Evolutionary conservation across 2,888 invertebrate genomes (phyloP), one percentile per base, ranked within the genome.

Genomic region (Meghimatium bilineatum): DNA sequence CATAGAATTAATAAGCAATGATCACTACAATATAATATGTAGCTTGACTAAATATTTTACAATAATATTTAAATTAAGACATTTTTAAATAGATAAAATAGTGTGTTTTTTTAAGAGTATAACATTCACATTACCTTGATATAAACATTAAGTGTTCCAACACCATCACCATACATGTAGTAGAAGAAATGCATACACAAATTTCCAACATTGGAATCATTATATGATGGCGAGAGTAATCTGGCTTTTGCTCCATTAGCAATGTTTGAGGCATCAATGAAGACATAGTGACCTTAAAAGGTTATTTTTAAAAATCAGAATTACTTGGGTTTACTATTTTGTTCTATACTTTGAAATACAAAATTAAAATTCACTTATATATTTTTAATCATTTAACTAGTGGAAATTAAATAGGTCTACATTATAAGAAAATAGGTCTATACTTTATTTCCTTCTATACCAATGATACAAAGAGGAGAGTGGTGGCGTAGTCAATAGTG

Each of bases 141-240:
- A 63, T 85, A 86, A 20, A 85, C 49, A 72, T 85, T 86, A 36
- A 86, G 75, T 1, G 83, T 82, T 32, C 86, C 86, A 3, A 85
- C 79, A n/a, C 84, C 83, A 26, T 36, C 23, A 6, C 86, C 86
- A 69, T 90, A 90, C 91, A 92, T 91, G 82, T 91, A 90, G 84
- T 91, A 91, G 90, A 88, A 91, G 87, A 91, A 92, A 72, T 88
- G 88, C 69, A 92, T 86, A 80, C 92, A 92, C 74, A 79, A 14
- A 44, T n/a, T 78, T 0, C 72, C 78, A 34, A 36, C 67, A 29
- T 32, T 34, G 14, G 44, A 26, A 56, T 83, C 74, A 77, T 63
- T 83, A 52, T 83, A 83, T 8, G 49, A n/a, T 20, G 83, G 83
- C 32, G 83, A 74, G 17, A 79, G 26, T n/a, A 83, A 34, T 63